A percentile compares a stretch with the other conserved stretches of the same genome.
These are phyloP conservation scores for Zaprionus taronus DNA, from an alignment of 1,140 invertebrate species.

Conservation along the genomic window DNA sequence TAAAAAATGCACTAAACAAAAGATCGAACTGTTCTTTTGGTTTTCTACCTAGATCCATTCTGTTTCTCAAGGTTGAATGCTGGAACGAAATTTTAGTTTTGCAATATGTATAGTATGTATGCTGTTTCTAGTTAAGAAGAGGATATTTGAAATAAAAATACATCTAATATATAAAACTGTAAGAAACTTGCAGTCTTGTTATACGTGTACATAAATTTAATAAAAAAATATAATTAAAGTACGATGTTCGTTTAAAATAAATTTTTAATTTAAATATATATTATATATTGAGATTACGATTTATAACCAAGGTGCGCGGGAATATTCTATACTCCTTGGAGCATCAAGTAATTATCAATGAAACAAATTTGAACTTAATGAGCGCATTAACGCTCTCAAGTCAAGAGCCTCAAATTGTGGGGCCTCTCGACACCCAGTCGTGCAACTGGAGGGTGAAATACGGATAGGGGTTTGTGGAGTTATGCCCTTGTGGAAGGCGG, in stretches of 20 bases:
- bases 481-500: constrained; percentile 40
- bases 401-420: constrained; percentile 18
- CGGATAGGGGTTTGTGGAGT: constrained; percentile 9
- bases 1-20: constrained; percentile 65
- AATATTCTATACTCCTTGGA: constrained; percentile 9
- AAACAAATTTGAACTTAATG: constrained; percentile 78
- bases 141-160: background rate
- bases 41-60: background rate
- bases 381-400: constrained; percentile 63
- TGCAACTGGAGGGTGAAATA: background rate
- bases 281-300: background rate
- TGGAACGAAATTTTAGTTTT: background rate
- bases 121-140: background rate
- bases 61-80: constrained; percentile 16
- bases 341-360: constrained; percentile 70
- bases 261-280: background rate
- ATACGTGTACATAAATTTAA: background rate
- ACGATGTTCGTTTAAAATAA: background rate
- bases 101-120: background rate
- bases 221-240: background rate
- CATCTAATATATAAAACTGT: background rate
- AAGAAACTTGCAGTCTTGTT: background rate
- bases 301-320: background rate
- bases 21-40: constrained; percentile 28
- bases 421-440: constrained; percentile 32